These are phyloP conservation scores for Chloromyia formosa DNA, from an alignment of 2,888 invertebrate genomes.

Conservation along the genomic window DNA sequence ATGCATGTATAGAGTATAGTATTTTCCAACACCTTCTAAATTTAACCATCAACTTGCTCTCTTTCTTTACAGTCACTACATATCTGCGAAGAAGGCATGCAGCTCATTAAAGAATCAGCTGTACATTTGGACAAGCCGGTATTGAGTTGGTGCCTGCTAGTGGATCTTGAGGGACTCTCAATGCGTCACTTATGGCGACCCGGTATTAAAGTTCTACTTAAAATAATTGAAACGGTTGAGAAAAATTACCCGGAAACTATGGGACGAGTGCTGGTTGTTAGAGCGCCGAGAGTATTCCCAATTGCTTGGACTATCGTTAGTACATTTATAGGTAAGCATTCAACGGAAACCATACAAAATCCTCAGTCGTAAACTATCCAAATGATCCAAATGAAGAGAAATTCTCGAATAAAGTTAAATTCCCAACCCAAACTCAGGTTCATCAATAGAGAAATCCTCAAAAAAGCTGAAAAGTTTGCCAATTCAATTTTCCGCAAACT, in stretches of 20 bases:
- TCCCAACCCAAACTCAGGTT: too few relatives aligned
- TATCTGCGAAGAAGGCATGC: constrained; percentile 91
- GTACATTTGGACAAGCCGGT: constrained; percentile 81
- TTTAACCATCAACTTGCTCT: too few relatives aligned
- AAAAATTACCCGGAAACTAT: constrained; percentile 96
- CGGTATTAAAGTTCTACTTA: constrained; percentile 77
- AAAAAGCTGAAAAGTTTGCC: too few relatives aligned
- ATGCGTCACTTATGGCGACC: constrained; percentile 97
- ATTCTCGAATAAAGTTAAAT: too few relatives aligned
- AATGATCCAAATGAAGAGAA: too few relatives aligned
- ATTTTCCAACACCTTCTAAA: too few relatives aligned
- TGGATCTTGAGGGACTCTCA: constrained; percentile 92
- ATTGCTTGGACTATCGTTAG: constrained; percentile 95
- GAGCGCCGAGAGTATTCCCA: constrained; percentile 93
- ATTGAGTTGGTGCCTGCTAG: constrained; percentile 87
- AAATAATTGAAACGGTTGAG: constrained; percentile 85
- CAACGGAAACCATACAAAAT: constrained; percentile 12
- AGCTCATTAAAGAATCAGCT: constrained; percentile 87
- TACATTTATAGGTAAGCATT: constrained; percentile 82
- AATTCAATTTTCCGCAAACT: too few relatives aligned
- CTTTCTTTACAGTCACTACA: constrained; percentile 73
- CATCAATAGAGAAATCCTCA: too few relatives aligned
- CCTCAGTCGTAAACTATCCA: too few relatives aligned
- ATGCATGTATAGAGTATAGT: too few relatives aligned
- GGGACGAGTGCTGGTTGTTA: constrained; percentile 87